Evolutionary conservation across 2,113 vertebrate genomes (phyloP).

Genomic region (Leucosticte australis): DNA sequence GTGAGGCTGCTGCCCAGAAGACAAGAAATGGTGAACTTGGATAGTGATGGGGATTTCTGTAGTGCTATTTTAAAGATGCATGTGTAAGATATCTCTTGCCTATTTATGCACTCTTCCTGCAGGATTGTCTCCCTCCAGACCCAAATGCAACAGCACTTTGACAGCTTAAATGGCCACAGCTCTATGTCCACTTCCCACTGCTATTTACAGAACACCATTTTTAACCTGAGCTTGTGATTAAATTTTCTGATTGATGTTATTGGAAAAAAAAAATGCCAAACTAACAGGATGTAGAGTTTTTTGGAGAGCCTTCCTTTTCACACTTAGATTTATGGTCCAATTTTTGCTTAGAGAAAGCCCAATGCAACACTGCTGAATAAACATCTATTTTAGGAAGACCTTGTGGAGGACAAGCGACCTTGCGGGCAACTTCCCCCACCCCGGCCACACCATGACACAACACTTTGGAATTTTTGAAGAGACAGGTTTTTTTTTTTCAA

Average conservation of each 20-base stretch:
- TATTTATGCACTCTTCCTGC: background rate
- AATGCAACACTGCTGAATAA: background rate
- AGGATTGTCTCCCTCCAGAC: background rate
- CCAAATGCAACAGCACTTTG: background rate
- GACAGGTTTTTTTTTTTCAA: background rate
- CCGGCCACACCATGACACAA: background rate
- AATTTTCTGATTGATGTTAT: background rate
- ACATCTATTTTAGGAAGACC: background rate
- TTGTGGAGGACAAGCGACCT: background rate
- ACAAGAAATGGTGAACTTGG: background rate
- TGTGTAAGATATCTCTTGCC: background rate
- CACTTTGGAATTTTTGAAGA: background rate
- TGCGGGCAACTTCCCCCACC: background rate
- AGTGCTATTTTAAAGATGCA: background rate
- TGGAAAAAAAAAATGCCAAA: background rate
- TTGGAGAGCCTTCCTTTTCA: background rate
- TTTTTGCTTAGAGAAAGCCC: background rate
- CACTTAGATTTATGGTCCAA: background rate
- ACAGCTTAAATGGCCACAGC: background rate
- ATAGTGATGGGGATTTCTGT: background rate
- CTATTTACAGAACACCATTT: background rate
- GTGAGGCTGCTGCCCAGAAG: background rate
- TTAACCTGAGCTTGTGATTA: background rate
- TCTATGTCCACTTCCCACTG: background rate
- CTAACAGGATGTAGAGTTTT: background rate